A percentile compares a stretch with the other conserved stretches of the same genome.
Conservation (phyloP, 2,113 vertebrate genomes). For the Bambusicola thoracicus region DNA sequence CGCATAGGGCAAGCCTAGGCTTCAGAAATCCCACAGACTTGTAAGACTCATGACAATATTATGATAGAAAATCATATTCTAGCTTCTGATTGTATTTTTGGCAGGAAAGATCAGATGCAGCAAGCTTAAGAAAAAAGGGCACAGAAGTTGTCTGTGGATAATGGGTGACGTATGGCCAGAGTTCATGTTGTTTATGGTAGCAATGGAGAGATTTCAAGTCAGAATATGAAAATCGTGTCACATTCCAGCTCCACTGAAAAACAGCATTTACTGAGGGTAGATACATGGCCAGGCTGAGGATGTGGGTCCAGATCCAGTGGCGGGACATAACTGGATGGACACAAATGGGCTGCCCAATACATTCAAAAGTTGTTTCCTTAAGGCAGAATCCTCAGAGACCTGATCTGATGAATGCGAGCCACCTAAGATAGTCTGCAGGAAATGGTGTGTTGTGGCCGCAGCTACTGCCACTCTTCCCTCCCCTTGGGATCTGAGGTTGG, state of each 20-base stretch:
- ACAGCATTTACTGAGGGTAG: neutral
- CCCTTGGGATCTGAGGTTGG: neutral
- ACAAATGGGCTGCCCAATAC: neutral
- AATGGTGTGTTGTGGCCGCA: neutral
- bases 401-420: neutral
- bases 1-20: neutral
- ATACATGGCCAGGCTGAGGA: neutral
- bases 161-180: neutral
- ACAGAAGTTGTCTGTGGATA: neutral
- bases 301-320: neutral
- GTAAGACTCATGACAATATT: neutral
- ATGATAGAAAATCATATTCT: neutral
- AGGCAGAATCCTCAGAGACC: neutral
- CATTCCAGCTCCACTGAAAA: neutral
- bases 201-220: neutral
- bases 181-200: neutral
- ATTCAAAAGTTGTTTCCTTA: neutral
- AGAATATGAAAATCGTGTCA: neutral
- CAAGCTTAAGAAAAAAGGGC: neutral
- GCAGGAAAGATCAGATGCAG: neutral
- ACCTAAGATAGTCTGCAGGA: neutral
- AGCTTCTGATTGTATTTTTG: neutral
- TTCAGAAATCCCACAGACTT: neutral
- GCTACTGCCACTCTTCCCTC: neutral
- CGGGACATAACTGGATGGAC: rapidly evolving